phyloP scores from a whole-genome alignment of 1,140 invertebrate genomes.

The Zaprionus davidi region DNA sequence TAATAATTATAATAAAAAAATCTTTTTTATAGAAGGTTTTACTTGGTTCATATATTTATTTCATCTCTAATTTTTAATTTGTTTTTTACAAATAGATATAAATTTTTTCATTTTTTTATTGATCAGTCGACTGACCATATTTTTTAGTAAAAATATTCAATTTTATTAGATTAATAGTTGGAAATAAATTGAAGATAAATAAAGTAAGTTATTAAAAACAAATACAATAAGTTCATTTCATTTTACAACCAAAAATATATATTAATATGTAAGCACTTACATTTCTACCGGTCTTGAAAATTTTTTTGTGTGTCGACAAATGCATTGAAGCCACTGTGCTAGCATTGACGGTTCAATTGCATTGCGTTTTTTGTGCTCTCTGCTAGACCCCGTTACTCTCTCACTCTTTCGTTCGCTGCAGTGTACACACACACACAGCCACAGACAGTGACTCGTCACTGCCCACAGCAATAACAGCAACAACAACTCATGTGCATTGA shows the following conservation, averaged over 20 bases:
- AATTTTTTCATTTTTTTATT: no score
- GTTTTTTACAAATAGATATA: no score
- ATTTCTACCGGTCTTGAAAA: no score
- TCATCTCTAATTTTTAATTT: no score
- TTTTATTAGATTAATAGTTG: no score
- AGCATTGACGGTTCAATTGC: constrained; percentile 43
- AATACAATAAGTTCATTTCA: not conserved
- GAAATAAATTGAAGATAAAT: no score
- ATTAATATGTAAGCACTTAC: not conserved
- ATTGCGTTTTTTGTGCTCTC: constrained; percentile 46
- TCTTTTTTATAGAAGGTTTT: no score
- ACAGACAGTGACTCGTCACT: constrained; percentile 25
- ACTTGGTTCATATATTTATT: no score
- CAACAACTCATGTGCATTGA: constrained; percentile 38
- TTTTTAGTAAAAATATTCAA: no score
- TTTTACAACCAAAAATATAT: not conserved
- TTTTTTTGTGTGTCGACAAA: not conserved
- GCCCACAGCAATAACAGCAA: constrained; percentile 19
- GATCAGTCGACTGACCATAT: no score
- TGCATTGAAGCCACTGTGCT: constrained; percentile 40
- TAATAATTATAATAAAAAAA: no score
- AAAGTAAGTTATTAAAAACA: no score
- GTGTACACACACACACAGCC: constrained; percentile 27
- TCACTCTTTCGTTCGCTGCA: constrained; percentile 34
- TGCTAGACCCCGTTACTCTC: constrained; percentile 6